phyloP scores from a whole-genome alignment of 2,888 invertebrate species.

The Creontiades dilutus region DNA sequence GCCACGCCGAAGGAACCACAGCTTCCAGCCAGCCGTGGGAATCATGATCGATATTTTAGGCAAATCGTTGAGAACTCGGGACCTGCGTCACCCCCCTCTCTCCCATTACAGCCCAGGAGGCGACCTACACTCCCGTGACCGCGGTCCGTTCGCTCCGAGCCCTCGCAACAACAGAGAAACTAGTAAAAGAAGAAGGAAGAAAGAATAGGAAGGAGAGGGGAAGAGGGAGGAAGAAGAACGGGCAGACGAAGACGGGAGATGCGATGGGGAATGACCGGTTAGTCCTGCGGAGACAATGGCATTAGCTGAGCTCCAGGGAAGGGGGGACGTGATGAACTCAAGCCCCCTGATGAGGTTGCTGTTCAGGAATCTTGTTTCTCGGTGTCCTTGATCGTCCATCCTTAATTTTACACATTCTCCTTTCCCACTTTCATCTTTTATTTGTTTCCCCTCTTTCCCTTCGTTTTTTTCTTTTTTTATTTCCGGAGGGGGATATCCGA shows the following conservation, averaged over 20 bases:
- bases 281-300: conserved; percentile 61
- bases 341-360: conserved; percentile 65
- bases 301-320: conserved; percentile 44
- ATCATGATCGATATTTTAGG: too few relatives aligned
- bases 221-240: conserved; percentile 29
- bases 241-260: conserved; percentile 2
- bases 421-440: conserved; percentile 18
- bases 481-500: conserved; percentile 1
- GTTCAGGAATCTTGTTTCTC: conserved; percentile 71
- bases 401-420: conserved; percentile 68
- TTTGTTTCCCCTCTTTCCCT: neutral
- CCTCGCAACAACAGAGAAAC: conserved; percentile 26
- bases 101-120: neutral
- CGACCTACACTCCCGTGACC: neutral
- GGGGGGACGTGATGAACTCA: neutral
- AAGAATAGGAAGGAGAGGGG: neutral
- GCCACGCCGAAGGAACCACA: too few relatives aligned
- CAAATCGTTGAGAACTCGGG: too few relatives aligned
- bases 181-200: conserved; percentile 10
- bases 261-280: conserved; percentile 59
- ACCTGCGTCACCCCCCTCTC: too few relatives aligned
- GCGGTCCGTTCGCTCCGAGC: conserved; percentile 26
- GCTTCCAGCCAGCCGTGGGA: too few relatives aligned
- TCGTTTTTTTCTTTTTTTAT: neutral
- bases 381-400: conserved; percentile 52